These are phyloP conservation scores for Astatoreochromis straeleni DNA, from an alignment of 2,113 vertebrate genomes.

Conservation along the genomic window DNA sequence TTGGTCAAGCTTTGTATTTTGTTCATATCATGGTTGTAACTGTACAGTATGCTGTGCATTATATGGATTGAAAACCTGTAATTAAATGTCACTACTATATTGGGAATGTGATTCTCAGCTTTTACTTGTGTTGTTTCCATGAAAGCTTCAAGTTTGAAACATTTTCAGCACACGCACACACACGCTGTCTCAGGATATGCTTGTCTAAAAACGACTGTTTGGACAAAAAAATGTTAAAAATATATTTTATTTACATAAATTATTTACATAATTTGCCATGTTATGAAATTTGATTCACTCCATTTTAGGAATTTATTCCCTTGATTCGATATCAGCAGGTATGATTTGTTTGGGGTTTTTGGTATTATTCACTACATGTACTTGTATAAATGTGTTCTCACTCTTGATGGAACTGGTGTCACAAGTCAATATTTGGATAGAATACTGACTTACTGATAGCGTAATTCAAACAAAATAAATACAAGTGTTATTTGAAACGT, in stretches of 20 bases:
- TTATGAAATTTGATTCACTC: not conserved
- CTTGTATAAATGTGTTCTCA: not conserved
- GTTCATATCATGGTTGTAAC: not conserved
- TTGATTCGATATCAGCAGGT: not conserved
- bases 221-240: not conserved
- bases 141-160: not conserved
- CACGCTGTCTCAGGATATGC: not conserved
- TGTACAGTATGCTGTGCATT: not conserved
- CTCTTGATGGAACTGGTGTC: not conserved
- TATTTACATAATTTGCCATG: not conserved
- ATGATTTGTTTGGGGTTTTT: fast-evolving
- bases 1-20: not conserved
- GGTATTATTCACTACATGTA: not conserved
- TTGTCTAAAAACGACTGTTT: fast-evolving
- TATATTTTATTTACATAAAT: not conserved
- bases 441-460: not conserved
- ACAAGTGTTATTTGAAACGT: not conserved
- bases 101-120: not conserved
- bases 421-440: not conserved
- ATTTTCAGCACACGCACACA: not conserved
- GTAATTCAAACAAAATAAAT: not conserved
- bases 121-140: not conserved
- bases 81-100: not conserved
- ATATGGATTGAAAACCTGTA: not conserved
- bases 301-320: not conserved